A percentile compares a stretch with the other conserved stretches of the same genome.
Conservation (phyloP, 2,113 vertebrate species). For the Cephalopterus ornatus region DNA sequence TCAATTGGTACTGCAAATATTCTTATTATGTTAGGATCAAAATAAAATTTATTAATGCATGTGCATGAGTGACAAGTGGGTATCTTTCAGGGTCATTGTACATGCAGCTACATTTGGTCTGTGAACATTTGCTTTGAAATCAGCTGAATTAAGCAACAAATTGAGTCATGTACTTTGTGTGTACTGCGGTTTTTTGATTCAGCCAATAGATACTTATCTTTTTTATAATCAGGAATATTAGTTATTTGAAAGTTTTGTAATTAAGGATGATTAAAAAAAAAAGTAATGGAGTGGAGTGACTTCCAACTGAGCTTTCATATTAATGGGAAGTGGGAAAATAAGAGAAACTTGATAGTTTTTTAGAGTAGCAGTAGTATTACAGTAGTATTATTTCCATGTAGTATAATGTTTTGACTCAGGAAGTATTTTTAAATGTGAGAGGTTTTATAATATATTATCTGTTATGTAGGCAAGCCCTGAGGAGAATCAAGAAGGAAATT, state of each 20-base stretch:
- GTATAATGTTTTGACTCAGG: neutral
- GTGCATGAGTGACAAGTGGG: neutral
- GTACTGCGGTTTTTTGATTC: neutral
- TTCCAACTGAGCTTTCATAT: neutral
- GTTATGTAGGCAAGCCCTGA: constrained; percentile 73
- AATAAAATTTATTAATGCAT: neutral
- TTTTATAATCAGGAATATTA: neutral
- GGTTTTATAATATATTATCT: neutral
- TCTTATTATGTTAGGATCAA: neutral
- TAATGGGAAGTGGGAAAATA: neutral
- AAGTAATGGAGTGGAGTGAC: neutral
- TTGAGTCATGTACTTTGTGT: neutral
- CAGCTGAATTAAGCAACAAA: neutral
- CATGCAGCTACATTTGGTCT: neutral
- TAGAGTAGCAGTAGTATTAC: neutral
- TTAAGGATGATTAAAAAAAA: neutral
- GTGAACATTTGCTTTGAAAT: neutral
- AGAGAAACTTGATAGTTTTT: neutral
- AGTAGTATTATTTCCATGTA: neutral
- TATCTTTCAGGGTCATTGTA: neutral
- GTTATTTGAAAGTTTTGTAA: neutral
- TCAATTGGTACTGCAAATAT: neutral
- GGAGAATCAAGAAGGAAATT: constrained; percentile 89
- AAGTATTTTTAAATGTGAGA: neutral
- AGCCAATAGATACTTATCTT: neutral